These are phyloP conservation scores for Chydorus sphaericus DNA, from an alignment of 2,888 invertebrate species.

Conservation along the genomic window DNA sequence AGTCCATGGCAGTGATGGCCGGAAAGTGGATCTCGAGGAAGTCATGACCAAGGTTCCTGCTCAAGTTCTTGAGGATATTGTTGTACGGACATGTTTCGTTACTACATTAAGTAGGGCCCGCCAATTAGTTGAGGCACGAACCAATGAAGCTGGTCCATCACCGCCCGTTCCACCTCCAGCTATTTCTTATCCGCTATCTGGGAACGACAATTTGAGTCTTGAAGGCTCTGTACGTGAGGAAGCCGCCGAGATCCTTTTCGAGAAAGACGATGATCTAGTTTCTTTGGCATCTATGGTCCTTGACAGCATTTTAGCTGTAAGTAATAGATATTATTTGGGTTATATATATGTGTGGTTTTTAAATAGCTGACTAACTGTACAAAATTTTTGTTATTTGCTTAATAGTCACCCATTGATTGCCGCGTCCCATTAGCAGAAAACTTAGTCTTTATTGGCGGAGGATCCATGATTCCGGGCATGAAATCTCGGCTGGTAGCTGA, in stretches of 20 bases:
- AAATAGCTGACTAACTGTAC: not conserved
- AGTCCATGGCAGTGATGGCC: constrained; percentile 20
- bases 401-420: constrained; percentile 65
- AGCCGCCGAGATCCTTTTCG: constrained; percentile 70
- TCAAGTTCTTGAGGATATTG: constrained; percentile 53
- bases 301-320: constrained; percentile 55
- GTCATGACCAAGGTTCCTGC: constrained; percentile 31
- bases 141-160: constrained; percentile 28
- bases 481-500: constrained; percentile 63
- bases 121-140: constrained; percentile 31
- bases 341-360: not conserved
- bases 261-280: constrained; percentile 63
- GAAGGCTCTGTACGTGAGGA: constrained; percentile 59
- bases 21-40: constrained; percentile 33
- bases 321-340: not conserved
- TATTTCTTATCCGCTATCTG: constrained; percentile 51
- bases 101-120: constrained; percentile 53
- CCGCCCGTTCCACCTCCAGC: constrained; percentile 39
- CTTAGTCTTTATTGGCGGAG: constrained; percentile 75
- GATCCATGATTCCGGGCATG: constrained; percentile 67
- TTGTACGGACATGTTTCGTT: constrained; percentile 74
- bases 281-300: constrained; percentile 72
- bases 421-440: constrained; percentile 62
- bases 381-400: constrained; percentile 16
- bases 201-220: constrained; percentile 42